Percentiles rank a stretch among this genome's conserved stretches.
Conservation (phyloP, 2,797 vertebrate species). For the Poliocrania exsul region DNA sequence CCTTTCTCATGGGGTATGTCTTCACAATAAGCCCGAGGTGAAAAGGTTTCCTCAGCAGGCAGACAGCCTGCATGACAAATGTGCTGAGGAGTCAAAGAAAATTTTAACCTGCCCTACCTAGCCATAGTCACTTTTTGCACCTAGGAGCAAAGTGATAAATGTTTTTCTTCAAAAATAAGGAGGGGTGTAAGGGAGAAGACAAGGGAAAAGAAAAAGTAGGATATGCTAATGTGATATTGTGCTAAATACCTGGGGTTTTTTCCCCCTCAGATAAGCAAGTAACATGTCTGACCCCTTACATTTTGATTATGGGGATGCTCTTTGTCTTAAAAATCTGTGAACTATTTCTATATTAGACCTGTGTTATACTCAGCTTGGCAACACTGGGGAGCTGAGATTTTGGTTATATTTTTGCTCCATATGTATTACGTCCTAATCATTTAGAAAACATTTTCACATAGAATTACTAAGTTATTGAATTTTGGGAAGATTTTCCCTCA, state of each 20-base stretch:
- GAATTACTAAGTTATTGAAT: neutral
- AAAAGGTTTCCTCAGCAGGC: conserved; percentile 74
- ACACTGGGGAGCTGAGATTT: neutral
- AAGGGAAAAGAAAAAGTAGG: neutral
- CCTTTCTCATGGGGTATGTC: conserved; percentile 74
- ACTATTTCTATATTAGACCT: neutral
- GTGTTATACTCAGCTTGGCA: neutral
- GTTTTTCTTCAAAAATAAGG: conserved; percentile 27
- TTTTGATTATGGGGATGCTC: neutral
- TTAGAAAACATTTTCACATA: neutral
- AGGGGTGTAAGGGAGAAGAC: neutral
- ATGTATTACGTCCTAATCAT: neutral
- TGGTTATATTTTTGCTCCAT: neutral
- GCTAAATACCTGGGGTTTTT: neutral
- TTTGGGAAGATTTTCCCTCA: neutral
- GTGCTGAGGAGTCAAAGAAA: conserved; percentile 72
- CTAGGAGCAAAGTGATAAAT: conserved; percentile 61
- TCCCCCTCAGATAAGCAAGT: neutral
- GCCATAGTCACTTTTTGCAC: conserved; percentile 39
- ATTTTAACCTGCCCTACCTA: conserved; percentile 71
- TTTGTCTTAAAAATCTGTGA: neutral
- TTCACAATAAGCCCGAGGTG: conserved; percentile 78
- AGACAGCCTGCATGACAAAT: conserved; percentile 65
- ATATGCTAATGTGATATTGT: neutral
- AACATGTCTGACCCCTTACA: neutral